These are phyloP conservation scores for Lithophane leautieri DNA, from an alignment of 2,888 invertebrate genomes.

Conservation along the genomic window DNA sequence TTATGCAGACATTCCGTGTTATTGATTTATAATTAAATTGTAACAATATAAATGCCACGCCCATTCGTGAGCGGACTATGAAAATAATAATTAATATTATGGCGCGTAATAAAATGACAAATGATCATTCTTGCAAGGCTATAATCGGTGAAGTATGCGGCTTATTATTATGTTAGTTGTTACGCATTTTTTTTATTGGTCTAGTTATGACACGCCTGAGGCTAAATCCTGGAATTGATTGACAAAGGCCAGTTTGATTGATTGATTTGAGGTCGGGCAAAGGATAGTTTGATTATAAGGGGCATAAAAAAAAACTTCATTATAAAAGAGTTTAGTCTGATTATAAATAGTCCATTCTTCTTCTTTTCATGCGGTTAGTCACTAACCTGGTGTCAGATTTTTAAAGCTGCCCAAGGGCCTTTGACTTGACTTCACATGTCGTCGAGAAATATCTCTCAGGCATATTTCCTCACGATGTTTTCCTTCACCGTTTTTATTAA, in stretches of 20 bases:
- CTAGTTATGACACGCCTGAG: not conserved
- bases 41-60: conserved; percentile 56
- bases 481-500: too few species aligned
- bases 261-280: too few species aligned
- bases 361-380: too few species aligned
- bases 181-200: conserved; percentile 1
- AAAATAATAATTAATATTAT: conserved; percentile 29
- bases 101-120: conserved; percentile 55
- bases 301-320: too few species aligned
- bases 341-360: too few species aligned
- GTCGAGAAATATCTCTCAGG: too few species aligned
- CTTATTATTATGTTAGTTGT: not conserved
- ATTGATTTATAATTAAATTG: conserved; percentile 58
- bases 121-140: conserved; percentile 51
- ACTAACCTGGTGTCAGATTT: too few species aligned
- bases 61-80: conserved; percentile 47
- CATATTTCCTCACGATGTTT: too few species aligned
- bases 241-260: conserved; percentile 14
- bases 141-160: conserved; percentile 9
- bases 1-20: conserved; percentile 42
- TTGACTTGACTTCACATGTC: too few species aligned
- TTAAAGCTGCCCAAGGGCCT: too few species aligned
- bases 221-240: conserved; percentile 33
- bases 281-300: too few species aligned
- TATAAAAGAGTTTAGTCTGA: too few species aligned